Percentiles rank a stretch among this genome's conserved stretches.
These are phyloP conservation scores for Colistium nudipinnis DNA, from an alignment of 2,113 vertebrate genomes.

Conservation along the genomic window DNA sequence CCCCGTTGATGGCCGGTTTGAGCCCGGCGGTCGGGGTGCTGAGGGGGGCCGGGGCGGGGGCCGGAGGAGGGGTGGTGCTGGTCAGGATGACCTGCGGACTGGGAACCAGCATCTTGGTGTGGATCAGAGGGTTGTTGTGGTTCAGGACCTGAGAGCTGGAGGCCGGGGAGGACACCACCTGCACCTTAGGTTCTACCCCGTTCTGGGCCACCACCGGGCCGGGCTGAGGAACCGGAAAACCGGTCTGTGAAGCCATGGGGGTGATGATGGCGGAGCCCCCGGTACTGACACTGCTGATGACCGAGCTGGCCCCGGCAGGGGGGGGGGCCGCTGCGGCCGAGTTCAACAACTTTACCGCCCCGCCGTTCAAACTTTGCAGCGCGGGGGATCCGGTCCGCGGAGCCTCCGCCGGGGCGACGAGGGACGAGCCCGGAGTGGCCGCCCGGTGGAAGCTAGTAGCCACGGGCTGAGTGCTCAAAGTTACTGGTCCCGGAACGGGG, in stretches of 20 bases:
- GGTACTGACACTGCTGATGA: slow-evolving; percentile 48
- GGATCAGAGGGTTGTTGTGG: slow-evolving; percentile 72
- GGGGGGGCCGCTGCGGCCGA: slow-evolving; percentile 39
- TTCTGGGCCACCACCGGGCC: slow-evolving; percentile 79
- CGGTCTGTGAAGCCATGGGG: slow-evolving; percentile 48
- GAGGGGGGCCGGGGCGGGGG: slow-evolving; percentile 43
- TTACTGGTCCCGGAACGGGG: slow-evolving; percentile 71
- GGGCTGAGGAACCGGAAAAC: slow-evolving; percentile 63
- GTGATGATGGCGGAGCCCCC: slow-evolving; percentile 54
- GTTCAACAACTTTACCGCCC: slow-evolving; percentile 67
- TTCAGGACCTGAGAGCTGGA: slow-evolving; percentile 70
- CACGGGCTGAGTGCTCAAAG: slow-evolving; percentile 67
- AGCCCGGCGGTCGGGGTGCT: slow-evolving; percentile 52
- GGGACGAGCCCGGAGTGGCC: too few species aligned
- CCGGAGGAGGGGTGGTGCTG: slow-evolving; percentile 44
- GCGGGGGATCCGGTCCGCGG: slow-evolving; percentile 58
- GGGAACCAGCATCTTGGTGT: slow-evolving; percentile 75
- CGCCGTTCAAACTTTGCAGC: slow-evolving; percentile 74
- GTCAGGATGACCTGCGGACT: slow-evolving; percentile 63
- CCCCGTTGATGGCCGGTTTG: slow-evolving; percentile 75
- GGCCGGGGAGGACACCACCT: slow-evolving; percentile 34
- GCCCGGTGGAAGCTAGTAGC: slow-evolving; percentile 67
- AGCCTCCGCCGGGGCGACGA: slow-evolving; percentile 36
- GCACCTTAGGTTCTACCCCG: slow-evolving; percentile 74
- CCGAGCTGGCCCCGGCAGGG: slow-evolving; percentile 29